A percentile compares a stretch with the other conserved stretches of the same genome.
Conservation (phyloP, 2,888 invertebrate genomes). For the Himalopsyche anomala region DNA sequence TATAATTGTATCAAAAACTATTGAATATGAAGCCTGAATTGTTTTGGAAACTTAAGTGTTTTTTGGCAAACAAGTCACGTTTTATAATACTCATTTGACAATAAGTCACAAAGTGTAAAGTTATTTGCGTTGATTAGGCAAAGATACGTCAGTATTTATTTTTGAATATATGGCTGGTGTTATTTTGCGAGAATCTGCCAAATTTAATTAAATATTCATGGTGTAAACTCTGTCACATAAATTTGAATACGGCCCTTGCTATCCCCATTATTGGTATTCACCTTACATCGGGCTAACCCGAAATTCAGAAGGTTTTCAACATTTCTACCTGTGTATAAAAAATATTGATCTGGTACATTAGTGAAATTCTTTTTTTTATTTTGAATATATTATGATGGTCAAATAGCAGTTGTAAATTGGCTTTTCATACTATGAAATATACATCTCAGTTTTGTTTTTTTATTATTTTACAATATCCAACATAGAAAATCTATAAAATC, state of each 20-base stretch:
- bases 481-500: too few species aligned
- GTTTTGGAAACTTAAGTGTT: too few species aligned
- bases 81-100: neutral
- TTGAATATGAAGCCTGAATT: too few species aligned
- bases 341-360: too few species aligned
- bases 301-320: neutral
- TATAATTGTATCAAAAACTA: too few species aligned
- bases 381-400: too few species aligned
- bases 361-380: too few species aligned
- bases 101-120: neutral
- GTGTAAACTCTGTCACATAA: constrained; percentile 32
- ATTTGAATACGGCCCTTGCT: constrained; percentile 40
- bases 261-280: constrained; percentile 44
- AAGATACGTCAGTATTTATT: neutral
- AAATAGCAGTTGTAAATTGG: too few species aligned
- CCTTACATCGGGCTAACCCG: constrained; percentile 26
- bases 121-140: constrained; percentile 9
- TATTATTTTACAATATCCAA: too few species aligned
- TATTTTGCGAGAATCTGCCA: neutral
- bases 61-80: neutral
- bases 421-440: too few species aligned
- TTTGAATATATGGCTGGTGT: neutral
- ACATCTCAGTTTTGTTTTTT: too few species aligned
- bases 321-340: neutral
- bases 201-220: constrained; percentile 46